Base-by-base conservation (phyloP, 2,113 vertebrate genomes). In the Tachycineta bicolor region DNA sequence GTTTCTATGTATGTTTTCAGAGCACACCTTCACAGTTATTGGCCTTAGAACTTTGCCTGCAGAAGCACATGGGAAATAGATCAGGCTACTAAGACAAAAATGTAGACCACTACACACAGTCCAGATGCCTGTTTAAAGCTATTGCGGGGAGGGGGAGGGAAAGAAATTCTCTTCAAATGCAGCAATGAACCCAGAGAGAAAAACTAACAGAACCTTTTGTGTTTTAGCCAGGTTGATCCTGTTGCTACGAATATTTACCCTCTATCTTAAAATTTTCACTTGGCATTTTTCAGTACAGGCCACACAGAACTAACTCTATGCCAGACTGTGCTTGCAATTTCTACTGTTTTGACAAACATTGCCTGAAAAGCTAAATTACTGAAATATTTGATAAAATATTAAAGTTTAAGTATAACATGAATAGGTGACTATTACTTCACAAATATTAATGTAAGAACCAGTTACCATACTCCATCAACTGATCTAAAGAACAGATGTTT, bases 401-500 rank as follows among this genome's bases (percentile, higher is more conserved):
- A 43, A 55, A 65, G 12, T 75, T 79, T 88, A 70, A 87, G 63
- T 46, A 59, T 29, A 77, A 43, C 60, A 47, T 71, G 65, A 67
- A 34, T 80, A 91, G 69, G 83, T 95, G 93, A 94, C 50, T 65
- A 90, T 93, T 97, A 94, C 75, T 97, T 97, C 76, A 77, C 70
- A 49, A 80, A 77, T 59, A 86, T 83, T 96, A 91, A 96, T 91
- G 80, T 76, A 82, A 93, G 97, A 97, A 97, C 58, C 96, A 96
- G 88, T 96, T 96, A 94, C 78, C n/a, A 68, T 87, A 84, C 87
- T 93, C 63, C 76, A 69, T 73, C 79, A 88, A 93, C 63, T 96
- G 96, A 98, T 94, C 89, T 97, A 97, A 93, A 92, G 93, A 97
- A 91, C 97, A 98, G 96, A 97, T 98, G 97, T 60, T 94, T 78